A percentile compares a stretch with the other conserved stretches of the same genome.
Evolutionary conservation across 1,140 invertebrate genomes (phyloP).

Genomic region (Pseudomyrmex flavicornis): DNA sequence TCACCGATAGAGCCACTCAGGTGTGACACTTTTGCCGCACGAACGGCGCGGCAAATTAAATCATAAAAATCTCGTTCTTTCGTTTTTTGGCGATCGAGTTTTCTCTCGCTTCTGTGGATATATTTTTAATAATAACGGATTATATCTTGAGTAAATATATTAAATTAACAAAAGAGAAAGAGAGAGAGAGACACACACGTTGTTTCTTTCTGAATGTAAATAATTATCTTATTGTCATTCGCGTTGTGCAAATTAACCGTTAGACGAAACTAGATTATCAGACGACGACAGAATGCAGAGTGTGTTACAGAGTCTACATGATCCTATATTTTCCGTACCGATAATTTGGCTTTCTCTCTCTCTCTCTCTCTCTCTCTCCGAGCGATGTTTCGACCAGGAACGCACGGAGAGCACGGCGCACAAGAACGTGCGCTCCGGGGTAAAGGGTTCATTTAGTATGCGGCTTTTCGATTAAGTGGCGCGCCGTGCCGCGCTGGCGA

Average conservation of each 20-base stretch:
- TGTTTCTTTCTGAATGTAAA: not conserved
- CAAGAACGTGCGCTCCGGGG: constrained; percentile 42
- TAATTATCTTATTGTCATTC: constrained; percentile 23
- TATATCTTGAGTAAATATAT: constrained; percentile 6
- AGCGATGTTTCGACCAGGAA: constrained; percentile 21
- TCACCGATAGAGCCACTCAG: not conserved
- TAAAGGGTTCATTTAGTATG: constrained; percentile 56
- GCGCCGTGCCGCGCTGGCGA: not conserved
- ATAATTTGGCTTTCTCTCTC: constrained; percentile 25
- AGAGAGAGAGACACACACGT: no score
- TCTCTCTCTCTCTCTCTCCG: not conserved
- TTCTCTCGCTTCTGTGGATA: not conserved
- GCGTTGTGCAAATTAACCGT: constrained; percentile 33
- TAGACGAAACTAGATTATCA: constrained; percentile 38
- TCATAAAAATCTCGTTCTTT: constrained; percentile 7
- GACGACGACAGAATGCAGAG: not conserved
- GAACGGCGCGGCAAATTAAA: constrained; percentile 12
- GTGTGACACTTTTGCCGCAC: not conserved
- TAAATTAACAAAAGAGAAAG: no score
- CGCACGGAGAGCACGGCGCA: not conserved
- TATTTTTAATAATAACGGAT: constrained; percentile 20
- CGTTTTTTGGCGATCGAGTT: not conserved
- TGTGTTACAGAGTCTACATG: constrained; percentile 10
- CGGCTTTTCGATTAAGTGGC: constrained; percentile 60
- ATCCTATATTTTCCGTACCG: constrained; percentile 37